Percentiles rank a stretch among this genome's conserved stretches.
Evolutionary conservation across 2,797 vertebrate species (phyloP).

Genomic region (Coluber constrictor): DNA sequence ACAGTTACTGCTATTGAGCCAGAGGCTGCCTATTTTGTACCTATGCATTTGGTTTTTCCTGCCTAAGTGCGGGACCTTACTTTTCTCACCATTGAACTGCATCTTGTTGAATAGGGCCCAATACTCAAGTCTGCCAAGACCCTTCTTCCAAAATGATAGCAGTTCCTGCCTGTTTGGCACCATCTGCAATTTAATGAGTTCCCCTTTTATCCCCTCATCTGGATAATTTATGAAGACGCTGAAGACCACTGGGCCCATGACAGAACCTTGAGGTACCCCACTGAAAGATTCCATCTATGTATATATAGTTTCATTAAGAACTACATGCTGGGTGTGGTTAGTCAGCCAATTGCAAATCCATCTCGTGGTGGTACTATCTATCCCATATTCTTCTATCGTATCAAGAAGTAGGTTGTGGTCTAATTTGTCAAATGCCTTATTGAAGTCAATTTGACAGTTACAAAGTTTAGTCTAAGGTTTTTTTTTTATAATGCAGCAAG

Average conservation of each 20-base stretch:
- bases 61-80: too few relatives aligned
- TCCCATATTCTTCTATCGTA: neutral
- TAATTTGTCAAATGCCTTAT: neutral
- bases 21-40: too few relatives aligned
- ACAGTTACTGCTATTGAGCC: too few relatives aligned
- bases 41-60: too few relatives aligned
- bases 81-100: too few relatives aligned
- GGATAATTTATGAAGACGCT: neutral
- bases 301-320: neutral
- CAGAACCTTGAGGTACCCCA: neutral
- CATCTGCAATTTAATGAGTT: too few relatives aligned
- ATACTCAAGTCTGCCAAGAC: too few relatives aligned
- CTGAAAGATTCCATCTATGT: neutral
- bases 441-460: neutral
- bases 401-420: neutral
- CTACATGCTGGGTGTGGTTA: neutral
- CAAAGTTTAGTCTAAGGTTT: constrained; percentile 6
- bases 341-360: neutral
- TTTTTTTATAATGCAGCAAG: constrained; percentile 11
- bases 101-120: too few relatives aligned
- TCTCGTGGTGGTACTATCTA: neutral
- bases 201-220: neutral
- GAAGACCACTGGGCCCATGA: neutral
- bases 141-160: too few relatives aligned
- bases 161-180: too few relatives aligned